Evolutionary conservation across 2,797 vertebrate species (phyloP), one percentile per base, ranked within the genome.

Genomic region (Diceros bicornis): DNA sequence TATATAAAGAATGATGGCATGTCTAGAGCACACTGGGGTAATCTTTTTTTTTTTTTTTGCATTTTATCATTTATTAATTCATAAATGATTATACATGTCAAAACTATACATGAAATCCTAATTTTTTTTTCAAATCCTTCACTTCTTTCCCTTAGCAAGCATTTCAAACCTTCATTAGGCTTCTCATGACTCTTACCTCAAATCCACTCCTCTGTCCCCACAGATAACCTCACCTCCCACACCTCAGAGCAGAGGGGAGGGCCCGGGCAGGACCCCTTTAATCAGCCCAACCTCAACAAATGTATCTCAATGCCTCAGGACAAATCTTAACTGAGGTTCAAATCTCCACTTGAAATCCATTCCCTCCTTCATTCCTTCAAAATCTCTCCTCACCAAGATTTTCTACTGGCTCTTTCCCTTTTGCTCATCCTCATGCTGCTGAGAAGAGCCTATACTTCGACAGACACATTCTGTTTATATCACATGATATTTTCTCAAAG

Each of bases 391-490:
- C 27, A 17, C 20, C 32, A 16, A 34, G 21, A 34, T 86, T 94
- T 94, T 59, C 85, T 37, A 23, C 41, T 82, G 78, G 37, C 68
- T 83, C 12, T 57, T 52, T 95, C 41, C 27, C 64, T 84, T 87
- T 69, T 86, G n/a, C 29, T 94, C 18, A 21, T 59, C 72, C 20
- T 87, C 64, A 75, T 18, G 32, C 66, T 74, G 20, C 69, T 78
- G 50, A 92, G 57, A 94, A 89, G 55, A 96, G 61, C 68, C 59
- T 78, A 6, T 72, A 83, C 23, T 92, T 94, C 64, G 87, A 87
- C 61, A 90, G 86, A 91, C 52, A 90, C 74, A 89, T 77, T 94
- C 92, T 92, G 79, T 94, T 96, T 92, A 71, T 89, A 89, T 59
- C 89, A 94, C 78, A 89, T 91, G 75, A 72, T 81, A 81, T 55